phyloP scores from a whole-genome alignment of 2,797 vertebrate species.

The Ispidina lecontei region DNA sequence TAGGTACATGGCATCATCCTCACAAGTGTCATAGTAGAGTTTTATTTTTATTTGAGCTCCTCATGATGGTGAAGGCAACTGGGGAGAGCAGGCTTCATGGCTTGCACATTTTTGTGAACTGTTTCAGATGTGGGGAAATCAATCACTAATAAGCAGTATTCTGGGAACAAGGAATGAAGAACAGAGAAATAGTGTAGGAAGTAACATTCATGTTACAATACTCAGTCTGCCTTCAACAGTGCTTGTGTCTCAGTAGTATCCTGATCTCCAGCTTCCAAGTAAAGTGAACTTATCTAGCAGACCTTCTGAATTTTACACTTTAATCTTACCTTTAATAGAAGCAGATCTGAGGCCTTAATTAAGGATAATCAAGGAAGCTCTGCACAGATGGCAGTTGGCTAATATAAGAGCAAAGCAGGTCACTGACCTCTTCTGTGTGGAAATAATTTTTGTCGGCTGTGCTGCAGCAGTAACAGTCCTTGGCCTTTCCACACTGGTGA shows the following conservation, averaged over 20 bases:
- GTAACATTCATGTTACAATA: background rate
- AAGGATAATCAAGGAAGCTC: background rate
- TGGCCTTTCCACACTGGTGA: conserved; percentile 33
- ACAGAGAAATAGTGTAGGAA: background rate
- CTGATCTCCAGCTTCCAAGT: background rate
- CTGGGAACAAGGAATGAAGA: background rate
- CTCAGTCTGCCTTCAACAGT: background rate
- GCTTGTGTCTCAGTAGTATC: background rate
- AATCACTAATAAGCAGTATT: background rate
- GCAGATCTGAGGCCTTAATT: background rate
- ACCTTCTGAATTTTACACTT: background rate
- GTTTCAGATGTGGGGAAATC: background rate
- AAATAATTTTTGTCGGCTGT: conserved; percentile 33
- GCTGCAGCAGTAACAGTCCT: background rate
- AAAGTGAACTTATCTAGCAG: background rate
- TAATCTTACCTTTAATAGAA: background rate
- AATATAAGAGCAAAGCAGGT: background rate
- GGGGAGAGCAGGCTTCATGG: background rate
- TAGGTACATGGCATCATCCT: background rate
- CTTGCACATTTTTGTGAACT: background rate
- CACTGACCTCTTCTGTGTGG: background rate
- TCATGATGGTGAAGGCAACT: background rate
- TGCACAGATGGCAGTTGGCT: background rate
- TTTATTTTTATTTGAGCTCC: background rate
- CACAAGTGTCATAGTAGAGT: background rate